Evolutionary conservation across 2,888 invertebrate genomes (phyloP).

Genomic region (Chrysotoxum bicinctum): DNA sequence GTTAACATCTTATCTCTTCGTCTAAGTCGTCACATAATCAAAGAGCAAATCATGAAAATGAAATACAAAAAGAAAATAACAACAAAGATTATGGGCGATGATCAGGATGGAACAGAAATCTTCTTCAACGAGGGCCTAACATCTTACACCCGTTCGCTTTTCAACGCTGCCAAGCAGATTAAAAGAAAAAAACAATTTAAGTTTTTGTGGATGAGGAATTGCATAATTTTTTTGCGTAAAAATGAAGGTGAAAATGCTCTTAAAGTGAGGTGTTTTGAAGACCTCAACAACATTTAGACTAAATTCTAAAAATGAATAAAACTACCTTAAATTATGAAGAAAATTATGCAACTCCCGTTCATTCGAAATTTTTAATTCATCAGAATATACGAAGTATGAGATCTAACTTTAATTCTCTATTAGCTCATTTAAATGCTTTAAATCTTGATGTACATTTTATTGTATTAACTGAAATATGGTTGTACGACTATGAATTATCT

Average conservation of each 20-base stretch:
- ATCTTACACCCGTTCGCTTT: background rate
- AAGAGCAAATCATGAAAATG: constrained; percentile 20
- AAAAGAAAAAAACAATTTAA: no score
- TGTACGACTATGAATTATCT: no score
- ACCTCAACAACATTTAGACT: background rate
- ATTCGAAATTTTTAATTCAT: background rate
- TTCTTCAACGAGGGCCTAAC: constrained; percentile 5
- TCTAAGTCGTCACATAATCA: no score
- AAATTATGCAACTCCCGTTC: background rate
- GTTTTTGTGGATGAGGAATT: no score
- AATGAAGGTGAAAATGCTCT: background rate
- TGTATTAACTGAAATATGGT: no score
- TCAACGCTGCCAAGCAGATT: no score
- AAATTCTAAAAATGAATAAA: background rate
- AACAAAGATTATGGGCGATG: background rate
- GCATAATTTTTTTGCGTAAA: no score
- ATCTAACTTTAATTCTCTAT: constrained; percentile 4
- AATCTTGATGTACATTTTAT: no score
- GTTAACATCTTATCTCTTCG: no score
- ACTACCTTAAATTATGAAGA: background rate
- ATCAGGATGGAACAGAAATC: constrained; percentile 6
- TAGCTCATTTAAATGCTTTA: background rate
- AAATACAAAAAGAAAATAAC: background rate
- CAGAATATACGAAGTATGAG: constrained; percentile 24
- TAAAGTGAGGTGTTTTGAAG: constrained; percentile 17